A percentile compares a stretch with the other conserved stretches of the same genome.
These are phyloP conservation scores for Xerus rutilus DNA, from an alignment of 2,797 vertebrate species.

Conservation along the genomic window DNA sequence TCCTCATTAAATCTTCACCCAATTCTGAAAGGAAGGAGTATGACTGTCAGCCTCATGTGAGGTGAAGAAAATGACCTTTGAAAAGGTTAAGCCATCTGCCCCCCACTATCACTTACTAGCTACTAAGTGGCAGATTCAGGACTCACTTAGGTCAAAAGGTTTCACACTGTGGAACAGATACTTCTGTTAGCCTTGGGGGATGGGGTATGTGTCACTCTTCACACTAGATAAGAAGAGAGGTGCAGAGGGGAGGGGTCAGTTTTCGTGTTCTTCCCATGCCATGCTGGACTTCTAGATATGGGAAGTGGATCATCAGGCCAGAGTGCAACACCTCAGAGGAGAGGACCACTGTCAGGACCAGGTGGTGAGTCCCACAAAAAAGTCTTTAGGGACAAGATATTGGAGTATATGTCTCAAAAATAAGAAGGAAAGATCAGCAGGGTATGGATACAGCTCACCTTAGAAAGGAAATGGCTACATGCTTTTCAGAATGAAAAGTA, in stretches of 20 bases:
- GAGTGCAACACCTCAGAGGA: background rate
- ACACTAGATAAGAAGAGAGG: background rate
- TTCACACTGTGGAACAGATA: background rate
- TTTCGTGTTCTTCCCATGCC: background rate
- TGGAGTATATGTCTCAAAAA: background rate
- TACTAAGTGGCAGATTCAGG: background rate
- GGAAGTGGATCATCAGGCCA: background rate
- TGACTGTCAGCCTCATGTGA: background rate
- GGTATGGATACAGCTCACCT: too few species aligned
- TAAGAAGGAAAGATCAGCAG: background rate
- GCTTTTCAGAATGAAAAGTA: background rate
- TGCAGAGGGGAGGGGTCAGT: background rate
- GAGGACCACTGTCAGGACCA: background rate
- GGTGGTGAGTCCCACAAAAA: background rate
- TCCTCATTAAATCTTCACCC: background rate
- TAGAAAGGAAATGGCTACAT: background rate
- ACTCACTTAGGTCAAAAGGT: background rate
- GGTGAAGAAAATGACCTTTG: background rate
- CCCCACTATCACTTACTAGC: background rate
- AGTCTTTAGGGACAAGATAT: background rate
- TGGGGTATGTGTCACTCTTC: background rate
- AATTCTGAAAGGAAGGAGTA: background rate
- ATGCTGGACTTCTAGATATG: background rate
- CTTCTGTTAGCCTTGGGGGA: background rate
- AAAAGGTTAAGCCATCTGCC: background rate